Base-by-base conservation (phyloP, 64 coral and sea anemone genomes). In the Montipora efflorescens region DNA sequence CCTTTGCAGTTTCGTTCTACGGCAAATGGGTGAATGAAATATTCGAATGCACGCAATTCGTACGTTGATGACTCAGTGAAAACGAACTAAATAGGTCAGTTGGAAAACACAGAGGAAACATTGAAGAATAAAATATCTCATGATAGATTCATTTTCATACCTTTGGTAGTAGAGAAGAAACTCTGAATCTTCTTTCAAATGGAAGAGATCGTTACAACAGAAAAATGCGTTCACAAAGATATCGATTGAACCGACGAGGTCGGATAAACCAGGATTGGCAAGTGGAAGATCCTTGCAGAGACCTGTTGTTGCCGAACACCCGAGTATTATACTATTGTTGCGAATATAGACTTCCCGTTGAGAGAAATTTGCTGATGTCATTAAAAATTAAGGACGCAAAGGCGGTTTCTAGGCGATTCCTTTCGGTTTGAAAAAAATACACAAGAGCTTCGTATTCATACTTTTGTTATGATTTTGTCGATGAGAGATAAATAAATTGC, bases 301-400 rank as follows among this genome's bases (percentile, higher is more conserved):
- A 47, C 76, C 76, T 49, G 82, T 72, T 66, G 2, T 5, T n/a
- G 21, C 59, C 11, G 15, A 47, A 25, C 81, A 7, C 66, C 10
- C 8, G n/a, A 71, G 14, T 3, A 71, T 47, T 84, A 19, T 49
- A 1, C 82, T 72, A 71, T 86, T 86, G 82, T 86, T 86, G 46
- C 82, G 44, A 71, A 86, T 48, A 86, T 49, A 50, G 44, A 86
- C 82, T 71, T 86, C 82, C 82, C 14, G 36, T 20, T 9, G 82
- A 10, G 44, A 49, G 13, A 15, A 16, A 16, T 49, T n/a, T 18
- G 46, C 16, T 36, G 59, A 67, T 83, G 5, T 47, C 53, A 86
- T 86, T 69, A 86, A 86, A 72, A 71, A 71, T 86, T 72, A 47
- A 86, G 66, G 44, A 48, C 68, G n/a, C 47, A 71, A 49, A 28